Conservation (phyloP, 2,888 invertebrate genomes). For the Hesperia comma region DNA sequence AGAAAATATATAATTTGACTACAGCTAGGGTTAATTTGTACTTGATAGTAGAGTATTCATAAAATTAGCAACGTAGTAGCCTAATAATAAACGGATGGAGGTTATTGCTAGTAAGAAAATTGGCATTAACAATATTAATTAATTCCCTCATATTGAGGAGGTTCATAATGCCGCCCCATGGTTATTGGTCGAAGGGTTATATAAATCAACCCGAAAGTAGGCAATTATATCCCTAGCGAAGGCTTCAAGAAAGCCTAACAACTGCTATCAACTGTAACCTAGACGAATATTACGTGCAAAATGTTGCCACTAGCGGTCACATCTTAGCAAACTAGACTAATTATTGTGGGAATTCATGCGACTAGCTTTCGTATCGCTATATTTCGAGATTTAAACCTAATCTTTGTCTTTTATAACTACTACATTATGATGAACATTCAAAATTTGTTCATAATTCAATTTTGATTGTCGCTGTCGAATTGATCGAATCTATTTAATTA, state of each 20-base stretch:
- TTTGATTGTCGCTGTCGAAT: not conserved
- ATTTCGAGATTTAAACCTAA: conserved; percentile 15
- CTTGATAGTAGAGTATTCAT: conserved; percentile 20
- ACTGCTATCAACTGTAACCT: not conserved
- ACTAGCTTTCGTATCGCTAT: conserved; percentile 10
- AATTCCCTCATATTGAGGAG: not conserved
- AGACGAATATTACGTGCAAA: not conserved
- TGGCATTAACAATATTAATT: not conserved
- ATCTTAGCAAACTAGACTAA: not conserved
- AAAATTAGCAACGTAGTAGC: conserved; percentile 11
- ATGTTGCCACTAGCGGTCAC: not conserved
- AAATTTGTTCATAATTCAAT: not conserved
- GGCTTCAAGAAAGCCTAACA: not conserved
- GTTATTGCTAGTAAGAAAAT: not conserved
- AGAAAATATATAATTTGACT: conserved; percentile 28
- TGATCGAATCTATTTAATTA: not conserved
- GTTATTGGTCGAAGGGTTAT: not conserved
- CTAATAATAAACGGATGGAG: conserved; percentile 1
- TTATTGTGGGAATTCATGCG: not conserved
- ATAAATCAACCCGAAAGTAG: not conserved
- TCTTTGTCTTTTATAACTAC: conserved; percentile 27
- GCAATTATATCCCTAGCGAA: not conserved
- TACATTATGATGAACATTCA: not conserved
- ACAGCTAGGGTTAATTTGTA: conserved; percentile 32
- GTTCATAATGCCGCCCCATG: not conserved